phyloP scores from a whole-genome alignment of 2,888 invertebrate genomes.

The Euproctis similis region DNA sequence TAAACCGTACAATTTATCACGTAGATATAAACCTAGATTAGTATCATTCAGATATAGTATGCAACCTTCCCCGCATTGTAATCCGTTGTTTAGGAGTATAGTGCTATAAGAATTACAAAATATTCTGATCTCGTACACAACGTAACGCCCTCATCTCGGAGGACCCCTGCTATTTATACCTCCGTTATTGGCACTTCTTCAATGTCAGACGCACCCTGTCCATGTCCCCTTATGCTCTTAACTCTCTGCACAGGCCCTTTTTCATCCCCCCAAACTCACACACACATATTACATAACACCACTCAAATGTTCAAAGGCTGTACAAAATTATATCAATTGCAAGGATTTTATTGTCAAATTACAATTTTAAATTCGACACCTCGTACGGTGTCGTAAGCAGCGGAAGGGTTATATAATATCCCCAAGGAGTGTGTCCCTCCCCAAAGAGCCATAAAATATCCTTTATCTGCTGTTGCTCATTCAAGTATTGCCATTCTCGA shows the following conservation, averaged over 20 bases:
- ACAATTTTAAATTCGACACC: slow-evolving; percentile 60
- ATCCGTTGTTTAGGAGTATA: slow-evolving; percentile 68
- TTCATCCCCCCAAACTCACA: slow-evolving; percentile 55
- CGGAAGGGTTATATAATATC: slow-evolving; percentile 30
- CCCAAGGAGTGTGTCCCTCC: slow-evolving; percentile 6
- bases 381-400: slow-evolving; percentile 33
- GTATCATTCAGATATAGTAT: slow-evolving; percentile 48
- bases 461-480: slow-evolving; percentile 25
- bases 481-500: slow-evolving; percentile 36
- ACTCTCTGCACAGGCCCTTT: slow-evolving; percentile 48
- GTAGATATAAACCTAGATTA: slow-evolving; percentile 38
- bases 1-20: slow-evolving; percentile 58
- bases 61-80: slow-evolving; percentile 65
- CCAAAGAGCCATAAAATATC: slow-evolving; percentile 16
- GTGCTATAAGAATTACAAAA: slow-evolving; percentile 51
- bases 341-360: slow-evolving; percentile 63
- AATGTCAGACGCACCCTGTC: slow-evolving; percentile 76
- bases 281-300: slow-evolving; percentile 66
- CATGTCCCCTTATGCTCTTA: slow-evolving; percentile 55
- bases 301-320: slow-evolving; percentile 63
- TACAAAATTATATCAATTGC: slow-evolving; percentile 71
- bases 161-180: slow-evolving; percentile 74
- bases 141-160: slow-evolving; percentile 68
- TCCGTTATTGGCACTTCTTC: slow-evolving; percentile 77
- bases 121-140: slow-evolving; percentile 73